These are phyloP conservation scores for Pogonophryne albipinna DNA, from an alignment of 2,797 vertebrate species.

Conservation along the genomic window DNA sequence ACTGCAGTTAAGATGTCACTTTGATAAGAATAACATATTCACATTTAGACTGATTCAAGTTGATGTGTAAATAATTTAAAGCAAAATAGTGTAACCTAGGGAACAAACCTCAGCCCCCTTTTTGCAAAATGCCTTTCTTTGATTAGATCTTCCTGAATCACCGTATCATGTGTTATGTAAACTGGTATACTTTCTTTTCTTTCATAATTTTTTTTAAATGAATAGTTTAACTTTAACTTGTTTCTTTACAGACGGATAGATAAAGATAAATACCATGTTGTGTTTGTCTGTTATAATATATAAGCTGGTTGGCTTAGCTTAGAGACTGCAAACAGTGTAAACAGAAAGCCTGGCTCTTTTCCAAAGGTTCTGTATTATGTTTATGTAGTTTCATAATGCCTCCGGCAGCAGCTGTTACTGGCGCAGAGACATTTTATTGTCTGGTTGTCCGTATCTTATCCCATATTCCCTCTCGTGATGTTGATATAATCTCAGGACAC, in stretches of 20 bases:
- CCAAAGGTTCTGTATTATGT: too few species aligned
- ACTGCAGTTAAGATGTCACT: not conserved
- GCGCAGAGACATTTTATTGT: too few species aligned
- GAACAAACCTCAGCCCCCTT: not conserved
- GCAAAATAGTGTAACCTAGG: not conserved
- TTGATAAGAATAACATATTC: not conserved
- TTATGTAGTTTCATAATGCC: too few species aligned
- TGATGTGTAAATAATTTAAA: slow-evolving; percentile 3
- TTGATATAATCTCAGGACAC: too few species aligned
- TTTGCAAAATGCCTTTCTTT: not conserved
- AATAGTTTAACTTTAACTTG: not conserved
- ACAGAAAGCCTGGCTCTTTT: too few species aligned
- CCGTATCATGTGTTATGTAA: not conserved
- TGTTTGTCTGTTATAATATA: not conserved
- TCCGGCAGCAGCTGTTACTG: too few species aligned
- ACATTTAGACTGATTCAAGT: not conserved
- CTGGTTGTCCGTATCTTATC: too few species aligned
- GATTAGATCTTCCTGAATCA: not conserved
- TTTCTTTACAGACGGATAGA: not conserved
- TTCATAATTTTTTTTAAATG: not conserved
- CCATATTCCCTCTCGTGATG: too few species aligned
- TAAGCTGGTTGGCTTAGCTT: not conserved
- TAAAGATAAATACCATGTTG: not conserved
- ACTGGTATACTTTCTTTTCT: not conserved
- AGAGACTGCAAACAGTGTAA: not conserved